phyloP scores from a whole-genome alignment of 2,797 vertebrate species.

The Rhinoraja longicauda region DNA sequence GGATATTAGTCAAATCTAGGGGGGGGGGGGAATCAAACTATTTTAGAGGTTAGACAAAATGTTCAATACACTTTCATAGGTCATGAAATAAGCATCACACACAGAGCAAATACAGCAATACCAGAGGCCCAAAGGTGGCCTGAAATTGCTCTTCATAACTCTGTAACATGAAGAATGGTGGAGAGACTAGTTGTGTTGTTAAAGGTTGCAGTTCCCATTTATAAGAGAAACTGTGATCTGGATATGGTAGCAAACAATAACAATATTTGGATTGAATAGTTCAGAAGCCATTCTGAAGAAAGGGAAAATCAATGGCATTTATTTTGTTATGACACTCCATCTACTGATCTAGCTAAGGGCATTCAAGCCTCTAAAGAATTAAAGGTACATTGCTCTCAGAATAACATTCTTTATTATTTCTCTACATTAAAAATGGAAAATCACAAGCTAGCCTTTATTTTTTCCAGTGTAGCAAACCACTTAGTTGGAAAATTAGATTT shows the following conservation, averaged over 20 bases:
- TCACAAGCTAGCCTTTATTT: not conserved
- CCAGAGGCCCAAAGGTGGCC: too few relatives aligned
- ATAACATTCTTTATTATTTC: not conserved
- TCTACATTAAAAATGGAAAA: not conserved
- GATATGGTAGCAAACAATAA: not conserved
- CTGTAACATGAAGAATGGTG: not conserved
- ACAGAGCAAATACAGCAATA: too few relatives aligned
- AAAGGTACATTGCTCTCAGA: not conserved
- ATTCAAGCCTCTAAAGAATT: not conserved
- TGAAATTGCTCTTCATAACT: too few relatives aligned
- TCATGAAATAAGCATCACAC: too few relatives aligned
- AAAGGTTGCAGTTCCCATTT: not conserved
- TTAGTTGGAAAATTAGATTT: constrained; percentile 23
- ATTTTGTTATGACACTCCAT: constrained; percentile 4
- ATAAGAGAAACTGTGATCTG: not conserved
- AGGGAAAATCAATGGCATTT: constrained; percentile 11
- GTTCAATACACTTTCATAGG: too few relatives aligned
- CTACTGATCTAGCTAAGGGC: not conserved
- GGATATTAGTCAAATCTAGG: too few relatives aligned
- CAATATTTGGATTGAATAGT: not conserved
- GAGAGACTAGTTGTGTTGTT: not conserved
- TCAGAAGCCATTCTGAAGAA: not conserved
- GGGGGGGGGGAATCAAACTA: too few relatives aligned
- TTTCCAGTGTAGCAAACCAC: not conserved
- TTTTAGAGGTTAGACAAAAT: too few relatives aligned